Evolutionary conservation across 2,888 invertebrate species (phyloP), one percentile per base, ranked within the genome.

Genomic region (Meghimatium bilineatum): DNA sequence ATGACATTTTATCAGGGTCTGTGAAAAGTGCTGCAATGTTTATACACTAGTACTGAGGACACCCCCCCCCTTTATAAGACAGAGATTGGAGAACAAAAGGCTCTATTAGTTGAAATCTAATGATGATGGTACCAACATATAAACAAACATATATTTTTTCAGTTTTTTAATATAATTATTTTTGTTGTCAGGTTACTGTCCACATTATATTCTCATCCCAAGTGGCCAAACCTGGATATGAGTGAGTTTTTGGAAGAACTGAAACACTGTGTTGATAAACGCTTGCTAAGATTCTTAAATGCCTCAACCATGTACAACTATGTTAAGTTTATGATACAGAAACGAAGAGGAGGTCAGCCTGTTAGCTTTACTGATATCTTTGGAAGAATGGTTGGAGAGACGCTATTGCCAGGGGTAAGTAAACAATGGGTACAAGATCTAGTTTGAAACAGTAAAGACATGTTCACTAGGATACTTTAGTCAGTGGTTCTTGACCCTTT

Each of bases 341-440:
- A 94, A 86, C 88, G 92, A n/a, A 89, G 90, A 67, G 88, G 88
- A 63, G 94, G 94, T 0, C 94, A 94, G 80, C 94, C 94, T 26
- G 93, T 94, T 87, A 93, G 93, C 87, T 94, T 94, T 87, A 94
- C 94, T 3, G 94, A 94, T 87, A 93, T 94, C 88, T 94, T 94
- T 87, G 94, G 94, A 5, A 93, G 93, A 86, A 90, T 94, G 85
- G 91, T 94, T 14, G 94, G 94, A 23, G 94, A 94, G 86, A 93
- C 93, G 0, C 88, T 94, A 14, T 87, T 94, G 6, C 91, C 90
- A 87, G 92, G 91, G 86, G 94, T 94, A 90, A 89, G 92, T 71
- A 20, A 34, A 17, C 0, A 69, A 5, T 14, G 32, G 8, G 66
- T 66, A 32, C 1, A 32, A 49, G 49, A 49, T n/a, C n/a, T n/a